Percentiles rank a stretch among this genome's conserved stretches.
phyloP scores from a whole-genome alignment of 2,888 invertebrate genomes.

The Melieria picta region DNA sequence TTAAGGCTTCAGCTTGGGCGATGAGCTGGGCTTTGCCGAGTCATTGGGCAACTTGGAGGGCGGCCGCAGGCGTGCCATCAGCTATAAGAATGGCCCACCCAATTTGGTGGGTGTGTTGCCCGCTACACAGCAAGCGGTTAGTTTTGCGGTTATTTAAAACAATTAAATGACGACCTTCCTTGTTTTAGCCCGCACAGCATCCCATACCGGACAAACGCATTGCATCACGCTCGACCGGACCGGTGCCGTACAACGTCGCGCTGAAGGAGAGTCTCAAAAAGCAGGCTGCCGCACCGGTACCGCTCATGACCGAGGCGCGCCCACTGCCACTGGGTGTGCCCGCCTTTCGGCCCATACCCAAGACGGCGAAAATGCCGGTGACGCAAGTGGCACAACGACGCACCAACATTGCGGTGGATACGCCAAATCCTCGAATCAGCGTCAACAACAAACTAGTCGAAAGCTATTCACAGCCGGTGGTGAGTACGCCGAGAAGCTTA shows the following conservation, averaged over 20 bases:
- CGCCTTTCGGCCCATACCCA: conserved; percentile 82
- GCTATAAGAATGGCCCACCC: conserved; percentile 68
- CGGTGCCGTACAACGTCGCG: conserved; percentile 37
- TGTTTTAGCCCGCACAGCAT: conserved; percentile 40
- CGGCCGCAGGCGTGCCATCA: conserved; percentile 75
- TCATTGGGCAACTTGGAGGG: conserved; percentile 82
- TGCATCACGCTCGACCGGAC: conserved; percentile 55
- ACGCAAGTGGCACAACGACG: conserved; percentile 52
- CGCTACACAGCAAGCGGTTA: conserved; percentile 51
- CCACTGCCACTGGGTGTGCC: conserved; percentile 75
- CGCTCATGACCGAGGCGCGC: conserved; percentile 68
- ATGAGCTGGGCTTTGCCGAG: conserved; percentile 86
- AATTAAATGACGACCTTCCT: not conserved
- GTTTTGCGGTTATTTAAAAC: conserved; percentile 8
- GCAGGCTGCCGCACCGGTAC: conserved; percentile 41
- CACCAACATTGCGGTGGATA: conserved; percentile 53
- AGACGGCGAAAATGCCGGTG: conserved; percentile 49
- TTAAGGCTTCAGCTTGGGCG: conserved; percentile 85
- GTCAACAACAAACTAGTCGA: conserved; percentile 56
- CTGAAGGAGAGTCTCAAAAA: conserved; percentile 14
- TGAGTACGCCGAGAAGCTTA: conserved; percentile 6
- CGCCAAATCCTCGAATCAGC: conserved; percentile 55
- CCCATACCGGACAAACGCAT: conserved; percentile 56
- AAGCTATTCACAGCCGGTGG: conserved; percentile 50
- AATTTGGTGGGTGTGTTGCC: conserved; percentile 62